These are phyloP conservation scores for Capra hircus DNA, from an alignment of 2,113 vertebrate genomes.

Conservation along the genomic window DNA sequence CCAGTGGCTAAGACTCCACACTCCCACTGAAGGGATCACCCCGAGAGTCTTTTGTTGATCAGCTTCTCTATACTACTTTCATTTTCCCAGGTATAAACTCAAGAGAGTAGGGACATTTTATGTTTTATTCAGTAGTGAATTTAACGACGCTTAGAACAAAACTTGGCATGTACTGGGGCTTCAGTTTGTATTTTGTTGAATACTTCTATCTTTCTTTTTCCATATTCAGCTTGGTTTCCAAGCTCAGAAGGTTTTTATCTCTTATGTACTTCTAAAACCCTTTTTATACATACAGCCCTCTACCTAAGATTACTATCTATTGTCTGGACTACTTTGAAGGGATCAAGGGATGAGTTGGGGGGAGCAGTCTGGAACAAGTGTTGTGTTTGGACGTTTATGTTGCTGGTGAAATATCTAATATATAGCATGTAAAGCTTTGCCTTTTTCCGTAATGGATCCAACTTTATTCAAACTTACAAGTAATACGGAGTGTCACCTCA, in stretches of 20 bases:
- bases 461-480: not conserved
- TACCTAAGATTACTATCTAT: not conserved
- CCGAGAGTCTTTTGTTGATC: not conserved
- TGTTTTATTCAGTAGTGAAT: not conserved
- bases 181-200: not conserved
- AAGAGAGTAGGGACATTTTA: not conserved
- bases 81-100: not conserved
- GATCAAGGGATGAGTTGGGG: not conserved
- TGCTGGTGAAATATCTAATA: not conserved
- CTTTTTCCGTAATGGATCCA: not conserved
- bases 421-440: not conserved
- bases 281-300: not conserved
- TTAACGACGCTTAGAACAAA: not conserved
- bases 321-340: not conserved
- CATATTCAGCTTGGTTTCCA: not conserved
- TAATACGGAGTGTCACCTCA: not conserved
- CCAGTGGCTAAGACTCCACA: not conserved
- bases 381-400: not conserved
- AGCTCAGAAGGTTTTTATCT: not conserved
- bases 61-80: not conserved
- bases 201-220: not conserved
- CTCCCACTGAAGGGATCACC: not conserved
- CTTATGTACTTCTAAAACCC: not conserved
- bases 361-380: not conserved
- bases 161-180: not conserved